Evolutionary conservation across 2,888 invertebrate species (phyloP), one percentile per base, ranked within the genome.

Genomic region (Ophion costatus): DNA sequence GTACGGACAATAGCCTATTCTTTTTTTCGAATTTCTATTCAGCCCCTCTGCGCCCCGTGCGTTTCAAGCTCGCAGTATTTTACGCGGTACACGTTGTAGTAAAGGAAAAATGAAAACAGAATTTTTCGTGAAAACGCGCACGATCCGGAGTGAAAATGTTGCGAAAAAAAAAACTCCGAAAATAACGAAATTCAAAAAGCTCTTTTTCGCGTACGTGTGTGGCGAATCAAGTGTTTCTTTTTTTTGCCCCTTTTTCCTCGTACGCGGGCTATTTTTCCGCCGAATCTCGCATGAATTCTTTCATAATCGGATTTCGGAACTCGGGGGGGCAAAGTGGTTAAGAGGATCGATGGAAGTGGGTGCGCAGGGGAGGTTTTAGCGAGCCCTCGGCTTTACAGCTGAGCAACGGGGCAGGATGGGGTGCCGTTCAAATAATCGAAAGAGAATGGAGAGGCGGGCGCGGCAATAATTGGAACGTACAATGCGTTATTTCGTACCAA

Each of bases 61-160:
- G 29, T 29, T 29, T 29, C 29, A 29, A 29, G 29, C 29, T 29
- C 4, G 29, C 38, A 9, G 38, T 38, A 38, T 38, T 38, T 38
- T 38, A 38, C 9, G 1, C 38, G 9, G 38, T 38, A 38, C 38
- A 38, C 38, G 38, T 38, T 38, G 9, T 7, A 9, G 38, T 7
- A 38, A 38, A 38, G 7, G 7, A 38, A 38, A 75, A 29, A 67
- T 56, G 56, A 56, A n/a, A 56, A 56, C 67, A 67, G 67, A 89
- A 38, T 38, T 38, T 38, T 38, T 38, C 38, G 38, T 5, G 38
- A 38, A 38, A 38, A 38, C 38, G 38, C 7, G 38, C 38, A 38
- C 5, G 38, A 93, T 93, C 92, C 92, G 90, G 92, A 93, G 92
- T 93, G 92, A 91, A 92, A 91, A 93, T 92, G 87, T 5, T 17